Base-by-base conservation (phyloP, 1,140 invertebrate species). In the Drosophila orena region DNA sequence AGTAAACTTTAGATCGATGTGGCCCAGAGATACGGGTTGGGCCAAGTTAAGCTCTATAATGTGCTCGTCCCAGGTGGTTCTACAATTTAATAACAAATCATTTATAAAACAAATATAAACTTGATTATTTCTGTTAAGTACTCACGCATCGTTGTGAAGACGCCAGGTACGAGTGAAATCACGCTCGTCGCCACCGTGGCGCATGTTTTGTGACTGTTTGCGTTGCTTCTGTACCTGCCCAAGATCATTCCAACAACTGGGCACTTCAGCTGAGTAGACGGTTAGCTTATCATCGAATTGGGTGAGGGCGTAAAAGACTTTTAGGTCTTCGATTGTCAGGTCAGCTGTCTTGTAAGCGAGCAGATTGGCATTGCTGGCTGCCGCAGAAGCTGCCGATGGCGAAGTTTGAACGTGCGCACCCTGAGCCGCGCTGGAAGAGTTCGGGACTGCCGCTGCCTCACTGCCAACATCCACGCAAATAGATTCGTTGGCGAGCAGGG, bases 191-290 rank as follows among this genome's bases (percentile, higher is more conserved):
- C 97, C 96, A 2, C 94, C 94, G 73, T 95, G 95, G 70, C 96
- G 95, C 55, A 96, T 92, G 91, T 96, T 95, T 76, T 97, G 96
- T 0, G 96, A 96, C 92, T 97, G 95, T 15, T 96, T 94, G 12
- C 97, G 94, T 71, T 98, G 97, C 62, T 97, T 95, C 89, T 97
- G 97, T 17, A 96, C 97, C 66, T 98, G 97, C 79, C 97, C 97
- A 81, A 98, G 94, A 93, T 98, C 97, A 71, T 95, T 96, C 98
- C 97, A 98, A 92, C 97, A 98, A 27, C 97, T 95, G 2, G 97
- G 97, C 1, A 98, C 96, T n/a, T 97, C 97, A 6, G 97, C 97
- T 52, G 96, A 95, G 89, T 97, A 98, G 3, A 95, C 94, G 73
- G 90, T 91, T 12, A 91, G 49, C 30, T 86, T 91, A 17, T 92